Evolutionary conservation across 2,888 invertebrate species (phyloP).

Genomic region (Acheta domesticus): DNA sequence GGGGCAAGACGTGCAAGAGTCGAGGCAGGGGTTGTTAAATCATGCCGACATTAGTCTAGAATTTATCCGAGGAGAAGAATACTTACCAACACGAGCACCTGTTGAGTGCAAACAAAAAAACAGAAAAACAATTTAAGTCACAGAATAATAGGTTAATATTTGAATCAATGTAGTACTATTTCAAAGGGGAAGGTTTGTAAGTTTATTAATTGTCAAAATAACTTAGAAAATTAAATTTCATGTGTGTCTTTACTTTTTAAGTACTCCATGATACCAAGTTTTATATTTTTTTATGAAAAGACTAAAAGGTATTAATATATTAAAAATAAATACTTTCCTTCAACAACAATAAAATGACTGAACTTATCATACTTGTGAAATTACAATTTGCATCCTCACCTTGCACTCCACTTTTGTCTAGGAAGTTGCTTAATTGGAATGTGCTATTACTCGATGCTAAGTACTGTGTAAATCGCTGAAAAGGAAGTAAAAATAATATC

Average conservation of each 20-base stretch:
- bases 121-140: constrained; percentile 41
- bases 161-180: too few species aligned
- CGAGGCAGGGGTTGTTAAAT: background rate
- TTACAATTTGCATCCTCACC: constrained; percentile 59
- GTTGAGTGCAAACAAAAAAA: constrained; percentile 44
- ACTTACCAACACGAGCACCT: constrained; percentile 52
- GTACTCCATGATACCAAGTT: too few species aligned
- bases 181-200: too few species aligned
- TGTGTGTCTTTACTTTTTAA: too few species aligned
- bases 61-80: constrained; percentile 20
- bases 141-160: background rate
- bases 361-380: too few species aligned
- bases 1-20: constrained; percentile 6
- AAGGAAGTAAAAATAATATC: constrained; percentile 44
- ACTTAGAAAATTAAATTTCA: too few species aligned
- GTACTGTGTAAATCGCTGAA: constrained; percentile 98
- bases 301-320: too few species aligned
- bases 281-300: too few species aligned
- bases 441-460: constrained; percentile 99
- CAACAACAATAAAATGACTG: too few species aligned
- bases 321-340: too few species aligned
- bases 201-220: too few species aligned
- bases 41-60: background rate
- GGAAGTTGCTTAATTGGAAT: constrained; percentile 95
- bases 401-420: constrained; percentile 97